Conservation (phyloP, 1,140 invertebrate species). For the Nymphalis io region DNA sequence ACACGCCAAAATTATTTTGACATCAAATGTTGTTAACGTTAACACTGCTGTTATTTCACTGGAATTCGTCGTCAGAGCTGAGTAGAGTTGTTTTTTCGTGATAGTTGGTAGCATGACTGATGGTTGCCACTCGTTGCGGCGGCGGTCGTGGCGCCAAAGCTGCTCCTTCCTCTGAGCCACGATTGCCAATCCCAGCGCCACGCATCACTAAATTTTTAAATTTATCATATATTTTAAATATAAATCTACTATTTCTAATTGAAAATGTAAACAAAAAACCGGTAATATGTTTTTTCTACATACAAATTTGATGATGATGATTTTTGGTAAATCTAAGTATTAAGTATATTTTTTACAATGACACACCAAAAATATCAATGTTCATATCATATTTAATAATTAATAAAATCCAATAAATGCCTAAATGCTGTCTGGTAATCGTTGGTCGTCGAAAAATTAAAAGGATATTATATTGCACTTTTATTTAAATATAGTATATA, state of each 20-base stretch:
- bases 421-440: too few relatives aligned
- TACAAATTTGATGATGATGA: too few relatives aligned
- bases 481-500: too few relatives aligned
- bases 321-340: too few relatives aligned
- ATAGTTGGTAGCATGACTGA: constrained; percentile 87
- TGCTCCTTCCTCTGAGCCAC: constrained; percentile 71
- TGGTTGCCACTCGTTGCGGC: constrained; percentile 87
- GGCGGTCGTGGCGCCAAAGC: constrained; percentile 81
- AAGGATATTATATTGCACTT: too few relatives aligned
- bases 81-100: constrained; percentile 98
- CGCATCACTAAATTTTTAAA: constrained; percentile 60
- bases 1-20: constrained; percentile 7
- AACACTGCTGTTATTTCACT: constrained; percentile 81
- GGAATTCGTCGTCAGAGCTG: constrained; percentile 98
- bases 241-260: not conserved
- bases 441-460: too few relatives aligned
- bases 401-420: too few relatives aligned
- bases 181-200: constrained; percentile 57
- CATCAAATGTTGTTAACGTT: not conserved
- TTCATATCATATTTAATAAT: too few relatives aligned
- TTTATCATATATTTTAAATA: not conserved
- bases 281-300: not conserved
- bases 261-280: not conserved
- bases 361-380: too few relatives aligned
- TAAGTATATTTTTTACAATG: too few relatives aligned